Evolutionary conservation across 2,113 vertebrate species (phyloP), one percentile per base, ranked within the genome.

Genomic region (Isichthys henryi): DNA sequence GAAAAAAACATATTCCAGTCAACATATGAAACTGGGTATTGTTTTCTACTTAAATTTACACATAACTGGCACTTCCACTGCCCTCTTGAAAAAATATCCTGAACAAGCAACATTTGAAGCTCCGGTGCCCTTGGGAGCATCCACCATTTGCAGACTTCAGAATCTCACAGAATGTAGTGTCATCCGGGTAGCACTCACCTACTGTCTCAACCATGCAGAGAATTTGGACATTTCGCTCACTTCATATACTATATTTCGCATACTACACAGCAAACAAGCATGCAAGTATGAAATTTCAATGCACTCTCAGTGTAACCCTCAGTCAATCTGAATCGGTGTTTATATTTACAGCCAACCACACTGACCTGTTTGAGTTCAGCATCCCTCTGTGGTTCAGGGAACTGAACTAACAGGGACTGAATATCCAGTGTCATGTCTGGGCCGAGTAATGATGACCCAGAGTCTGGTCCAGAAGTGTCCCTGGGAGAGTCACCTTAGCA

Each of bases 331-430:
- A 23, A 50, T 52, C 8, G 56, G n/a, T 53, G 11, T 87, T 11
- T 58, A 58, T 43, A 88, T 13, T 11, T 39, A 45, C 45, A 10
- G 23, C 27, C 49, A 11, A 13, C 77, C 80, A 88, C 0, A 89
- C 91, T 90, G 90, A 99, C 98, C 96, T 98, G 95, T 91, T 94
- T 94, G 11, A 92, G 19, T 92, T 98, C 97, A 48, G 94, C 88
- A 0, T 90, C 52, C 13, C 88, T 95, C 2, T 93, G 91, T 35
- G 91, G 58, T 52, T 88, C 77, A 0, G 97, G 96, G 13, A 98
- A 92, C 74, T 89, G 90, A 3, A 93, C 80, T 93, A 98, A 92
- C 84, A 98, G 70, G 43, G 23, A 58, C 3, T 90, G 86, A 5
- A 98, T 90, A 91, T 95, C 94, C 88, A 98, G 92, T 86, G 95